A percentile compares a stretch with the other conserved stretches of the same genome.
These are phyloP conservation scores for Elgaria multicarinata DNA, from an alignment of 2,113 vertebrate genomes.

Conservation along the genomic window DNA sequence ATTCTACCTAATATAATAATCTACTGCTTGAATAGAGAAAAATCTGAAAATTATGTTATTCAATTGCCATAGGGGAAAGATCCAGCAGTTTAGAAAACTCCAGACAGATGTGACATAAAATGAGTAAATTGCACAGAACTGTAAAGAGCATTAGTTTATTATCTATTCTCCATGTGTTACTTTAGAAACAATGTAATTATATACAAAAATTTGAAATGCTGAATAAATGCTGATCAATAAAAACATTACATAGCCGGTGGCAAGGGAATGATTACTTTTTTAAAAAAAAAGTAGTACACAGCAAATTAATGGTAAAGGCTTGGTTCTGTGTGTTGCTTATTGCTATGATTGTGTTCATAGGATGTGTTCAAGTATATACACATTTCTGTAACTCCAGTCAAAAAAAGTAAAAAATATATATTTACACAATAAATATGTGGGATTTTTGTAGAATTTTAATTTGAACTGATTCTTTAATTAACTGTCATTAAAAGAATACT, in stretches of 20 bases:
- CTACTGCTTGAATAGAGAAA: neutral
- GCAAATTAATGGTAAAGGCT: constrained; percentile 75
- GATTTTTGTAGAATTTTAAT: constrained; percentile 69
- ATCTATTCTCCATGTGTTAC: constrained; percentile 87
- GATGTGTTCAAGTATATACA: constrained; percentile 86
- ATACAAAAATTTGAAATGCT: constrained; percentile 96
- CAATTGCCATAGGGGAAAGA: too few species aligned
- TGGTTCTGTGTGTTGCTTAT: constrained; percentile 87
- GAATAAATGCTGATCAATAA: constrained; percentile 85
- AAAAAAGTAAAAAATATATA: constrained; percentile 80
- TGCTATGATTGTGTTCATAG: constrained; percentile 87
- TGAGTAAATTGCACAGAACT: constrained; percentile 60
- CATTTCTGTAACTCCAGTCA: constrained; percentile 76
- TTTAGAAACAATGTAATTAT: constrained; percentile 90
- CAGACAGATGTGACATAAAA: neutral
- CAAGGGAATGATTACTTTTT: constrained; percentile 76
- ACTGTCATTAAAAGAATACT: constrained; percentile 54
- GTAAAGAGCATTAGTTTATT: constrained; percentile 94
- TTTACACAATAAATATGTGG: constrained; percentile 81
- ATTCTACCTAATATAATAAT: neutral
- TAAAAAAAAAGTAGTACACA: constrained; percentile 76
- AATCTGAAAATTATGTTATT: neutral
- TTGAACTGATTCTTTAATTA: constrained; percentile 75
- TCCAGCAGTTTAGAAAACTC: neutral
- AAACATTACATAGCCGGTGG: constrained; percentile 81